A percentile compares a stretch with the other conserved stretches of the same genome.
These are phyloP conservation scores for Ciconia nigra DNA, from an alignment of 2,797 vertebrate genomes.

Conservation along the genomic window DNA sequence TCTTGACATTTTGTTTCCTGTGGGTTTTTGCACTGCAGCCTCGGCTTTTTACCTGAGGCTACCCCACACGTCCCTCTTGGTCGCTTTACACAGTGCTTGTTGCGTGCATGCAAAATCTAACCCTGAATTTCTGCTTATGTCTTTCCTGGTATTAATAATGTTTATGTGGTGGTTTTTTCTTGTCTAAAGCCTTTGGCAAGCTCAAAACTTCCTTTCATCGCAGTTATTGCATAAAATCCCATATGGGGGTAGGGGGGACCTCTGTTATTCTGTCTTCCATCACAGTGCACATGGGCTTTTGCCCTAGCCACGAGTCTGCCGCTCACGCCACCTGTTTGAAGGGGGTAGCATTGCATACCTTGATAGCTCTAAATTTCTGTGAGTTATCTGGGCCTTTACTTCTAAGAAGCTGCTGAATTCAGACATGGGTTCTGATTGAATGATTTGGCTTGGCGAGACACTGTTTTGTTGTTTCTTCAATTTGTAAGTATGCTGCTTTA, in stretches of 20 bases:
- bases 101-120: rapidly evolving
- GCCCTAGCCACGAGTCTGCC: background rate
- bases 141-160: background rate
- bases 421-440: background rate
- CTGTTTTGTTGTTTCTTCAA: background rate
- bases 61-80: background rate
- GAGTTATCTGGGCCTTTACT: background rate
- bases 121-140: background rate
- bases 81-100: background rate
- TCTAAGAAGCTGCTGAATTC: background rate
- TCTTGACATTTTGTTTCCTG: background rate
- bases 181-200: background rate
- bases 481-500: background rate
- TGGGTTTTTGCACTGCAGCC: background rate
- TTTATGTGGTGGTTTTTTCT: background rate
- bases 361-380: background rate
- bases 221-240: background rate
- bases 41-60: background rate
- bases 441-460: background rate
- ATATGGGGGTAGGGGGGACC: background rate
- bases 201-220: background rate
- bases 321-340: background rate
- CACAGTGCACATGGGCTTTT: background rate
- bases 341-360: too few species aligned
- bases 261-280: background rate